Percentiles rank a stretch among this genome's conserved stretches.
Conservation (phyloP, 2,797 vertebrate genomes). For the Cossypha caffra region DNA sequence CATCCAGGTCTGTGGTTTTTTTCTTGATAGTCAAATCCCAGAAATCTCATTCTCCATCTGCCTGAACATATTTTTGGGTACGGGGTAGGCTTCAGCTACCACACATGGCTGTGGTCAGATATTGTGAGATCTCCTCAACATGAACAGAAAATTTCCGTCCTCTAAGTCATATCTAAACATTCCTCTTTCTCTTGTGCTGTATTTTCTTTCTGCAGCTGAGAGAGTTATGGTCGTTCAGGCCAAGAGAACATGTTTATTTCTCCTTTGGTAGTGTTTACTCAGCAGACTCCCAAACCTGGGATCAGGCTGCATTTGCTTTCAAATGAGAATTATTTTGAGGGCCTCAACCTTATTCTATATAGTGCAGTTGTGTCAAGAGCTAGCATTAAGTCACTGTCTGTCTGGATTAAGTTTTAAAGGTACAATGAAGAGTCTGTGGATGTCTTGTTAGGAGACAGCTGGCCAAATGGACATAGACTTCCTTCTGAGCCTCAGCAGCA, state of each 20-base stretch:
- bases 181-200: conserved; percentile 44
- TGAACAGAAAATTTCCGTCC: conserved; percentile 48
- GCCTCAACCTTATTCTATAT: not conserved
- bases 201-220: conserved; percentile 70
- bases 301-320: conserved; percentile 31
- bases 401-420: conserved; percentile 31
- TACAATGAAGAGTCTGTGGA: conserved; percentile 21
- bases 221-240: conserved; percentile 36
- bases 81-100: conserved; percentile 40
- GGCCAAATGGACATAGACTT: conserved; percentile 9
- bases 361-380: conserved; percentile 44
- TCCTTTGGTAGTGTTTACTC: conserved; percentile 53
- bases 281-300: conserved; percentile 5
- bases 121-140: conserved; percentile 65
- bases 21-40: conserved; percentile 73
- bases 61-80: conserved; percentile 51
- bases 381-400: conserved; percentile 39
- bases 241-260: conserved; percentile 70
- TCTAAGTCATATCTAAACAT: conserved; percentile 54
- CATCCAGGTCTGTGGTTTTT: conserved; percentile 74
- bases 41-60: conserved; percentile 71
- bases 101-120: conserved; percentile 59
- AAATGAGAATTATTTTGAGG: conserved; percentile 46
- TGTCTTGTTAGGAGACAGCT: conserved; percentile 1
- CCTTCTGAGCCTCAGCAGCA: not conserved